Conservation (phyloP, 2,888 invertebrate genomes). For the Baccha elongata region DNA sequence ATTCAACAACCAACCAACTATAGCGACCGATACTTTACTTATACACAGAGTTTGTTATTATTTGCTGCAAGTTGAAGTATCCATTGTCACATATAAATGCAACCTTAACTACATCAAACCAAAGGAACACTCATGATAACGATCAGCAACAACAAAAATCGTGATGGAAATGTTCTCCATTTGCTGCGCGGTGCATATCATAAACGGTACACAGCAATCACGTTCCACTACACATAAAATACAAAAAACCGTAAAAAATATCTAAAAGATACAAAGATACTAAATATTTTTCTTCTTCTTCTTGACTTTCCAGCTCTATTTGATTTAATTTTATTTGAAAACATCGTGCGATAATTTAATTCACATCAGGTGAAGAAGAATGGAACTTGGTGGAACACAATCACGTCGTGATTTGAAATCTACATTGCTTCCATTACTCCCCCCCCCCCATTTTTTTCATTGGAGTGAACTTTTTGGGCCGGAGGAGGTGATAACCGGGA, state of each 20-base stretch:
- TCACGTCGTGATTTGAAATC: constrained; percentile 67
- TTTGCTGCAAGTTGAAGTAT: constrained; percentile 19
- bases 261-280: constrained; percentile 13
- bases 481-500: constrained; percentile 28
- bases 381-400: constrained; percentile 50
- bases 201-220: constrained; percentile 60
- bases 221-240: constrained; percentile 42
- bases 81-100: constrained; percentile 64
- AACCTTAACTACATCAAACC: constrained; percentile 52
- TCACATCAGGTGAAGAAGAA: constrained; percentile 71
- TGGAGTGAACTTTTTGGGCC: too few species aligned
- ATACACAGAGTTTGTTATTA: not conserved
- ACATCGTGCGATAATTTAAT: constrained; percentile 73
- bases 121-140: constrained; percentile 61
- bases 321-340: constrained; percentile 73
- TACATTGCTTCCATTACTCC: not conserved
- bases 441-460: not conserved
- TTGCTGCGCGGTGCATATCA: constrained; percentile 54
- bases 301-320: constrained; percentile 34
- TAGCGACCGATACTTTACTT: not conserved
- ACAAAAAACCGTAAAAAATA: constrained; percentile 13
- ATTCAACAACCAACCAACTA: constrained; percentile 32
- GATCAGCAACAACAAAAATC: constrained; percentile 63
- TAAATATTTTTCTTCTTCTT: not conserved
- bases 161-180: constrained; percentile 70